Evolutionary conservation across 2,888 invertebrate species (phyloP).

Genomic region (Salpingus planirostris): DNA sequence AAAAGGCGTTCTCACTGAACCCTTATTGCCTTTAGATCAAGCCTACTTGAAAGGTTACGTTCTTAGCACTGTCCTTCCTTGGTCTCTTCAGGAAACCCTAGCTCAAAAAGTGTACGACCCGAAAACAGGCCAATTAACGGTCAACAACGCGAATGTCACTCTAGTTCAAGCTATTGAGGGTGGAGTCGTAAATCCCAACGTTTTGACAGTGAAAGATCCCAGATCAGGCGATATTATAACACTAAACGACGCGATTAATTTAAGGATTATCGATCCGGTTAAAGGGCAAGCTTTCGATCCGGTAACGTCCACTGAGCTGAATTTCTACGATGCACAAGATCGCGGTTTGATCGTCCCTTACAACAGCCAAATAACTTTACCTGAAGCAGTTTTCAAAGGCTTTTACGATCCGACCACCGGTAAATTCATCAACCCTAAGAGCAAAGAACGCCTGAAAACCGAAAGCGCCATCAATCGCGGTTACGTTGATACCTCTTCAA

Average conservation of each 20-base stretch:
- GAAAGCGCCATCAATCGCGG: constrained; percentile 78
- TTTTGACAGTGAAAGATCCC: constrained; percentile 72
- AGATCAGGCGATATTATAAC: constrained; percentile 72
- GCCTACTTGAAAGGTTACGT: constrained; percentile 76
- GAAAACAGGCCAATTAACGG: constrained; percentile 60
- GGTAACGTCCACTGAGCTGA: constrained; percentile 61
- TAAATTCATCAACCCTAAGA: constrained; percentile 69
- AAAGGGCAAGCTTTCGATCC: constrained; percentile 75
- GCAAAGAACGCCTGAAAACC: constrained; percentile 70
- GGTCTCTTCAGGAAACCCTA: constrained; percentile 75
- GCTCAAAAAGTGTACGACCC: constrained; percentile 73
- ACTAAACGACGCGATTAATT: constrained; percentile 67
- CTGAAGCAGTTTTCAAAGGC: constrained; percentile 87
- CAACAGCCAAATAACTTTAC: constrained; percentile 72
- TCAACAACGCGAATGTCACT: constrained; percentile 60
- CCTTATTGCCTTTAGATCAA: constrained; percentile 63
- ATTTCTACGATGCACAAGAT: constrained; percentile 75
- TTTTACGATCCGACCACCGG: constrained; percentile 80
- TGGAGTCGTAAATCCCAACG: constrained; percentile 67
- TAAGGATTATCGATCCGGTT: constrained; percentile 68
- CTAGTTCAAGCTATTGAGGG: constrained; percentile 65
- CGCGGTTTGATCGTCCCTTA: constrained; percentile 73
- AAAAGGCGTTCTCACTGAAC: constrained; percentile 59
- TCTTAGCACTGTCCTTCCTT: constrained; percentile 67
- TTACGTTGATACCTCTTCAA: constrained; percentile 75